Percentiles rank a stretch among this genome's conserved stretches.
Evolutionary conservation across 1,140 invertebrate species (phyloP).

Genomic region (Branchinecta lynchi): DNA sequence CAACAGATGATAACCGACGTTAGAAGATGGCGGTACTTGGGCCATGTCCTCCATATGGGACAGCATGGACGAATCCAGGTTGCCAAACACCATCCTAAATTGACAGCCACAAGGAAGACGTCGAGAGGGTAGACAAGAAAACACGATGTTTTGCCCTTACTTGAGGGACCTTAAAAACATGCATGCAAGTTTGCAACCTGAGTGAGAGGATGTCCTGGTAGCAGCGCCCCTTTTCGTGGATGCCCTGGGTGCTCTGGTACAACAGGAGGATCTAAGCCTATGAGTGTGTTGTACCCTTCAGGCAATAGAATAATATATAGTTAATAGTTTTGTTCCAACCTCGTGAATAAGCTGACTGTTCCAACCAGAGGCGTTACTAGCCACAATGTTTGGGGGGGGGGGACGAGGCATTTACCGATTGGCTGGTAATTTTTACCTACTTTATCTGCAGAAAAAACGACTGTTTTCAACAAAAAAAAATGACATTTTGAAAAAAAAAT

Average conservation of each 20-base stretch:
- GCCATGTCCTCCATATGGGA: background rate
- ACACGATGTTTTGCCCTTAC: background rate
- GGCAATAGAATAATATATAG: too few relatives aligned
- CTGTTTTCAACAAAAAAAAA: too few relatives aligned
- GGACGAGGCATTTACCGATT: too few relatives aligned
- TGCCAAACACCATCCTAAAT: background rate
- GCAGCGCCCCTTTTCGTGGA: background rate
- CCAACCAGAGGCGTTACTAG: too few relatives aligned
- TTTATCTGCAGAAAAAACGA: too few relatives aligned
- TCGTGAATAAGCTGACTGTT: too few relatives aligned
- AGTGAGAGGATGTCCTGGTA: background rate
- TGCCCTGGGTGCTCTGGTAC: background rate
- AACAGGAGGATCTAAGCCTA: background rate
- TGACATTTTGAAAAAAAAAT: too few relatives aligned
- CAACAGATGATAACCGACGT: too few relatives aligned
- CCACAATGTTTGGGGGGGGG: too few relatives aligned
- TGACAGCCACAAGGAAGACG: background rate
- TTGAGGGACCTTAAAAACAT: background rate
- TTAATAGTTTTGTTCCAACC: too few relatives aligned
- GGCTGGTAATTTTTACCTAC: too few relatives aligned
- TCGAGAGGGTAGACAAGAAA: background rate
- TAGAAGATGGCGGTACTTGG: background rate
- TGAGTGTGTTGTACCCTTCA: background rate
- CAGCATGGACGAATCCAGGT: background rate
- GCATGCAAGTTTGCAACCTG: background rate